Evolutionary conservation across 1,140 invertebrate species (phyloP), one percentile per base, ranked within the genome.

Genomic region (Lasioglossum baleicum): DNA sequence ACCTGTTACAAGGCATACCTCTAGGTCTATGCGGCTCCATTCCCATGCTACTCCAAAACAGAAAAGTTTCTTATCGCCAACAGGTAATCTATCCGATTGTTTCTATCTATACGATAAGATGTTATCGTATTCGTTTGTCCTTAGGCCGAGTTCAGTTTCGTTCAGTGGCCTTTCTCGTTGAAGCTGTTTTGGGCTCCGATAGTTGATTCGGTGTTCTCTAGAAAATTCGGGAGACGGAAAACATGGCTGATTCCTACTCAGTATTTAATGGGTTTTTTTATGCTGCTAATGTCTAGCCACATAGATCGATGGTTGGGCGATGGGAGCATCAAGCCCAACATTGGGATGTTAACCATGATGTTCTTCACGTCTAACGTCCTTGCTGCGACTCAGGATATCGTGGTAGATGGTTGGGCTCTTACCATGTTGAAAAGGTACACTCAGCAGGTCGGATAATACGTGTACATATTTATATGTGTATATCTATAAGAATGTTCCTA

Each of bases 381-480:
- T 69, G 99, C 98, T 17, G 99, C 99, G 2, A 99, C 99, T 35
- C 99, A 99, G 94, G 99, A 99, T 93, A 99, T 99, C 90, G 99
- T 98, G 73, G 99, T 99, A 2, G 99, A 99, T 95, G 99, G 99
- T 5, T 99, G 99, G 99, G 99, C 99, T 2, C 93, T 99, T 1
- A 99, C 99, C 5, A 99, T 99, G 97, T 93, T 99, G 5, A 97
- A 98, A 91, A 97, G 97, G 96, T 92, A 89, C 56, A 53, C 6
- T 2, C 51, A 53, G 5, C 15, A 15, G 7, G 0, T 6, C 35
- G 15, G 60, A 60, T n/a, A 53, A 70, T 35, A 61, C 17, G 40
- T 76, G 26, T 35, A 20, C 7, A 0, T 72, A 17, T 53, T 15
- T 48, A 48, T 13, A 48, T 48, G 44, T 8, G 8, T 48, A 8